These are phyloP conservation scores for Phenganax subtilis DNA, from an alignment of 92 coral and sea anemone species.

Conservation along the genomic window DNA sequence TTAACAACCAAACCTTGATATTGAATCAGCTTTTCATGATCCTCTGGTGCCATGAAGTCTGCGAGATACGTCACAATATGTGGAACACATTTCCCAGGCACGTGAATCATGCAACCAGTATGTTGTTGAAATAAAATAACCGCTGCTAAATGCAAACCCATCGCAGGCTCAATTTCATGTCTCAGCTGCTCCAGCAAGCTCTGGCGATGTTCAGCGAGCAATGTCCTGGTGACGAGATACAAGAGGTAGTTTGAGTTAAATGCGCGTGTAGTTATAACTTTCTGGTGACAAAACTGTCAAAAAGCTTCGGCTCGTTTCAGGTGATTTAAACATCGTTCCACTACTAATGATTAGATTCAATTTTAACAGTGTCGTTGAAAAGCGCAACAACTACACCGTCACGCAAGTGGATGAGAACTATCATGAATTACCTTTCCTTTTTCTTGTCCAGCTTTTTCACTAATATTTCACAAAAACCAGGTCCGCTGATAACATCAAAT, in stretches of 20 bases:
- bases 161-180: conserved; percentile 94
- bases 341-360: no score
- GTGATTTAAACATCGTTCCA: no score
- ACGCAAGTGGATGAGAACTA: not conserved
- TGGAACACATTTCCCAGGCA: conserved; percentile 98
- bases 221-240: conserved; percentile 47
- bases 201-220: conserved; percentile 74
- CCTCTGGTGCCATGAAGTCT: conserved; percentile 62
- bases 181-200: conserved; percentile 88
- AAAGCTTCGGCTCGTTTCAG: no score
- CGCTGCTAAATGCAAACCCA: conserved; percentile 87
- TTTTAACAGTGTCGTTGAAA: no score
- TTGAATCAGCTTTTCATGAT: conserved; percentile 58
- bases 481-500: conserved; percentile 86
- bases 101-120: conserved; percentile 82
- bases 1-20: conserved; percentile 88
- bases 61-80: conserved; percentile 71
- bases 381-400: no score
- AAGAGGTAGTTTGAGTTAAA: not conserved
- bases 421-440: conserved; percentile 61
- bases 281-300: no score
- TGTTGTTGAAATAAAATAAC: conserved; percentile 81
- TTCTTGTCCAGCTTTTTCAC: conserved; percentile 90
- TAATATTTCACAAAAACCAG: conserved; percentile 85
- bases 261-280: no score